Evolutionary conservation across 30 jellyfish, hydroid and myxozoan species (phyloP).

Genomic region (Cassiopea xamachana): DNA sequence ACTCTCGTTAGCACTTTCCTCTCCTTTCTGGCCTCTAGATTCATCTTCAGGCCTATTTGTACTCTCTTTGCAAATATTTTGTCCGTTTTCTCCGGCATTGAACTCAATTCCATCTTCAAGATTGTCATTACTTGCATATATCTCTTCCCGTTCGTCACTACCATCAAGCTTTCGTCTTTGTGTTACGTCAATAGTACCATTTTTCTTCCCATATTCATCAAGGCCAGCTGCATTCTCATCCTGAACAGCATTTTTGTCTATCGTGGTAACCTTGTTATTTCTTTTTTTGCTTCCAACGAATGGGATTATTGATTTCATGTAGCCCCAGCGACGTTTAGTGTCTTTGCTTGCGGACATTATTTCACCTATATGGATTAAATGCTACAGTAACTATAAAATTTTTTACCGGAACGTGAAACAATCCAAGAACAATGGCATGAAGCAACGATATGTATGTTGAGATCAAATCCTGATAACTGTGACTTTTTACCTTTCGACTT

Average conservation of each 20-base stretch:
- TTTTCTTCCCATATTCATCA: not conserved
- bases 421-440: too few relatives aligned
- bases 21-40: not conserved
- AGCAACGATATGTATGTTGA: too few relatives aligned
- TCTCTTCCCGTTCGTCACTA: not conserved
- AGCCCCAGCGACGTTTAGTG: conserved; percentile 1
- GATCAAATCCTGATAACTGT: too few relatives aligned
- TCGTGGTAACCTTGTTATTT: not conserved
- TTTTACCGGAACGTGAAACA: too few relatives aligned
- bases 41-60: not conserved
- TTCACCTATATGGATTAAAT: not conserved
- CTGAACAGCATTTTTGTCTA: not conserved
- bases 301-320: not conserved
- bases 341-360: not conserved
- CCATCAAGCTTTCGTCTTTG: not conserved
- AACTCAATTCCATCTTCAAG: not conserved
- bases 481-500: too few relatives aligned
- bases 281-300: not conserved
- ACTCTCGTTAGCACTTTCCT: not conserved
- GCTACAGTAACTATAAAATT: too few relatives aligned
- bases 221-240: not conserved
- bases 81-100: too few relatives aligned
- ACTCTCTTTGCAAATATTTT: not conserved
- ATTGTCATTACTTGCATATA: not conserved
- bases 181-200: not conserved